Evolutionary conservation across 2,888 invertebrate genomes (phyloP).

Genomic region (Apocheima hispidaria): DNA sequence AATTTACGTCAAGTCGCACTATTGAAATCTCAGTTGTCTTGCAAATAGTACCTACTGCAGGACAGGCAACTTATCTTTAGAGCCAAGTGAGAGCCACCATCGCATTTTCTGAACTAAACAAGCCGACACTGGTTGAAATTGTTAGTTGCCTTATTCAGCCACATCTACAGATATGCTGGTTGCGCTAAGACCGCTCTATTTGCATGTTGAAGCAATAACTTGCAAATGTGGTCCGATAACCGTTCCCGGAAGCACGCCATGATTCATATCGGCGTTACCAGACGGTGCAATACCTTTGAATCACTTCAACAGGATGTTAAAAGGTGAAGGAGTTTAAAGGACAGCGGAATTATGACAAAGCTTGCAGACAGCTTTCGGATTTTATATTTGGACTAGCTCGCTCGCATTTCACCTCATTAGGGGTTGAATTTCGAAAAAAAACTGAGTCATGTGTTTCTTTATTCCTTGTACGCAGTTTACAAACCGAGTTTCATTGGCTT

Average conservation of each 20-base stretch:
- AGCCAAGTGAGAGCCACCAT: neutral
- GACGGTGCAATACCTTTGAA: constrained; percentile 26
- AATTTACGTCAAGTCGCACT: neutral
- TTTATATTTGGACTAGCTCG: neutral
- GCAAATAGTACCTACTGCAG: neutral
- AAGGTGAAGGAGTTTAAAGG: constrained; percentile 28
- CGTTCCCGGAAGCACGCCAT: constrained; percentile 33
- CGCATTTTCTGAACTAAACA: neutral
- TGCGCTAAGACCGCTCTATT: neutral
- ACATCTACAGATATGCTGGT: neutral
- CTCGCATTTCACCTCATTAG: neutral
- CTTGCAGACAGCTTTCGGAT: constrained; percentile 14
- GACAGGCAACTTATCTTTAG: neutral
- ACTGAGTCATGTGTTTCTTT: no score
- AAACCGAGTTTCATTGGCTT: no score
- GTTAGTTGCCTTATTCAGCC: neutral
- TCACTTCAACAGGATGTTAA: constrained; percentile 37
- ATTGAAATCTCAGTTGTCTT: constrained; percentile 10
- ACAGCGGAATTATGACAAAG: no score
- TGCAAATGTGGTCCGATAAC: constrained; percentile 20
- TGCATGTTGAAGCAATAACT: constrained; percentile 9
- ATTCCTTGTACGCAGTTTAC: no score
- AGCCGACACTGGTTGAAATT: neutral
- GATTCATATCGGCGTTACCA: constrained; percentile 30
- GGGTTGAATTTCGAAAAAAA: no score